Evolutionary conservation across 2,888 invertebrate species (phyloP), one percentile per base, ranked within the genome.

Genomic region (Eudemis profundana): DNA sequence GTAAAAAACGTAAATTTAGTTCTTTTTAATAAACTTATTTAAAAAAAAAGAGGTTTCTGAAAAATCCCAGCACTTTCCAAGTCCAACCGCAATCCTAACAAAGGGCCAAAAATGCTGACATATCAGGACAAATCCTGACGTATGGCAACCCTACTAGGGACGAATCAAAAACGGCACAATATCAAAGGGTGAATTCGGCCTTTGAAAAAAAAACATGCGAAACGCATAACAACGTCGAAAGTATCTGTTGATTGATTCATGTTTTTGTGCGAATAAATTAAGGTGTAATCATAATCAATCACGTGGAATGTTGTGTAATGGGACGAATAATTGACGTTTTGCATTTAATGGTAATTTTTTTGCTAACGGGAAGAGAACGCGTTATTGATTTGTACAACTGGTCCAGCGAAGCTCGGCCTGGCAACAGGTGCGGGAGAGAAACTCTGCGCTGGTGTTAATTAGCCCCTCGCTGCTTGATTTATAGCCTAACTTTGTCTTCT

Each of bases 381-480:
- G 15, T 57, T 64, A 60, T 53, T 53, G 59, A 65, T 65, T 64
- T 21, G 29, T 23, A n/a, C 33, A 61, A 51, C 51, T 42, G 19
- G 68, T 68, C 49, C 42, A 23, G 44, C 64, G 63, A 54, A 69
- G 68, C 70, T 67, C 69, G 69, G 64, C 67, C 70, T 68, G 69
- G 74, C 70, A 73, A 77, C 85, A 86, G 86, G 85, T 87, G 83
- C 82, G 75, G 82, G 79, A 81, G 81, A 82, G 76, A 68, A 71
- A 74, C 78, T 82, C 74, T 71, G 72, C 74, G 76, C 75, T 72
- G 71, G 78, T 80, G 82, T 83, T 89, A 87, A 89, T 89, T 87
- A 89, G 81, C 75, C 77, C 74, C 81, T 79, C 75, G 76, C 76
- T 71, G 73, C 72, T 85, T 87, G 87, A 90, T 89, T 87, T 87